Conservation (phyloP, 37 sponge, comb jelly and placozoan species). For the Ianthella basta region DNA sequence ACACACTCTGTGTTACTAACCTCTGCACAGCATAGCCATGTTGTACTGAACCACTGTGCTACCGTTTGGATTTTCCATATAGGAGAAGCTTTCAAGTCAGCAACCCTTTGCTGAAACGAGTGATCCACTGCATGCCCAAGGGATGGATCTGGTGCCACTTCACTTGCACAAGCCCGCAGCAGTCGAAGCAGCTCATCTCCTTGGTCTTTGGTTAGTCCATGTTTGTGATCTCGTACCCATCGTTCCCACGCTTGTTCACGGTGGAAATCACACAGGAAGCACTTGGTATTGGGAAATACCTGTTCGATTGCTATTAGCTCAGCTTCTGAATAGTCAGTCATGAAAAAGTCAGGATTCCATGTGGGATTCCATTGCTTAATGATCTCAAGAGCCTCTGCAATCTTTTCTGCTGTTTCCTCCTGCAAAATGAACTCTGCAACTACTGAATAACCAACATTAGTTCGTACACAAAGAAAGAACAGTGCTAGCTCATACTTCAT, state of each 20-base stretch:
- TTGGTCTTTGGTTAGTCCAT: conserved; percentile 40
- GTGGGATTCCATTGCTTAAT: conserved; percentile 41
- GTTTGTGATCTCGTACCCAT: conserved; percentile 37
- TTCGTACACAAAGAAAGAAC: conserved; percentile 47
- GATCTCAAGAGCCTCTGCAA: conserved; percentile 43
- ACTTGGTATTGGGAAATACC: conserved; percentile 4
- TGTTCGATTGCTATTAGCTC: conserved; percentile 23
- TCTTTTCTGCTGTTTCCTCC: conserved; percentile 30
- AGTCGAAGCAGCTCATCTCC: conserved; percentile 33
- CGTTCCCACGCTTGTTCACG: conserved; percentile 51
- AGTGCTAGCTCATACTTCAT: conserved; percentile 49
- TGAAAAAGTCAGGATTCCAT: conserved; percentile 40
- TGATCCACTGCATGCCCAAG: background rate
- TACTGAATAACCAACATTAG: conserved; percentile 44
- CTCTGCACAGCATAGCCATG: too few species aligned
- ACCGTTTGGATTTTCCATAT: conserved; percentile 25
- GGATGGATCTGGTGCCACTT: background rate
- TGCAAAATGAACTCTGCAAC: conserved; percentile 49
- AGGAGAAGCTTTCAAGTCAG: background rate
- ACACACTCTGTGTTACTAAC: too few species aligned
- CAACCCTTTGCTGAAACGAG: background rate
- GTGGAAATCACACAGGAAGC: conserved; percentile 59
- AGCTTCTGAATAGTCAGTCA: conserved; percentile 50
- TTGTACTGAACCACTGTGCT: conserved; percentile 33
- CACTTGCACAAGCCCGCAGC: conserved; percentile 36